Evolutionary conservation across 2,888 invertebrate species (phyloP).

Genomic region (Scaptomyza cyrtandrae): DNA sequence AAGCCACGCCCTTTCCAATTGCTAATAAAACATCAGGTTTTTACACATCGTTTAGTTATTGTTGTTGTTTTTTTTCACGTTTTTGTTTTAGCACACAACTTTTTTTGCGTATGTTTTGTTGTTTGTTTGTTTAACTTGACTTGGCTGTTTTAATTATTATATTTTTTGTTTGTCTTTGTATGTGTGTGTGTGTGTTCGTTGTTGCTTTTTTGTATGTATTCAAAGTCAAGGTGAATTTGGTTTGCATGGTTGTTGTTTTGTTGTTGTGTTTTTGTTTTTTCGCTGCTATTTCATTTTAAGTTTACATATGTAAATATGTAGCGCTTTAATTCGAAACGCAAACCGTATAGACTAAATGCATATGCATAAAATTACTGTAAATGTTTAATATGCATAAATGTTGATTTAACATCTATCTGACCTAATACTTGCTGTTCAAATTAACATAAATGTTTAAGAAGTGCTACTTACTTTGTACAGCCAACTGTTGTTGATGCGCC

Average conservation of each 20-base stretch:
- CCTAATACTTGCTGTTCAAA: slow-evolving; percentile 75
- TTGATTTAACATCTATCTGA: slow-evolving; percentile 21
- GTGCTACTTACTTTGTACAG: slow-evolving; percentile 85
- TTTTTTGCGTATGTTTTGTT: slow-evolving; percentile 34
- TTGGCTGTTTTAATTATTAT: slow-evolving; percentile 16
- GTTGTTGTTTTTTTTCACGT: neutral
- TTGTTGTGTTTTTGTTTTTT: neutral
- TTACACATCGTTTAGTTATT: slow-evolving; percentile 50
- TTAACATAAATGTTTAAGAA: slow-evolving; percentile 4
- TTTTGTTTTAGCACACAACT: slow-evolving; percentile 22
- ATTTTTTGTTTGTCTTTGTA: neutral
- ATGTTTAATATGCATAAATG: slow-evolving; percentile 17
- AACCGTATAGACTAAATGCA: slow-evolving; percentile 19
- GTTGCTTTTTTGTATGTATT: slow-evolving; percentile 43
- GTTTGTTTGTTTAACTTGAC: slow-evolving; percentile 54
- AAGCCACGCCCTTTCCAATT: neutral
- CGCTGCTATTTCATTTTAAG: slow-evolving; percentile 21
- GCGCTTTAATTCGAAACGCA: slow-evolving; percentile 33
- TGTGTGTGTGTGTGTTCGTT: slow-evolving; percentile 18
- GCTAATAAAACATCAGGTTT: slow-evolving; percentile 45
- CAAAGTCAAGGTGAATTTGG: slow-evolving; percentile 76
- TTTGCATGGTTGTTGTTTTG: slow-evolving; percentile 21
- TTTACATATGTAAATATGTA: slow-evolving; percentile 39
- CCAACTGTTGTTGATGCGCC: slow-evolving; percentile 88
- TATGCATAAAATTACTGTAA: slow-evolving; percentile 25